Evolutionary conservation across 2,113 vertebrate species (phyloP), one percentile per base, ranked within the genome.

Genomic region (Sapayoa aenigma): DNA sequence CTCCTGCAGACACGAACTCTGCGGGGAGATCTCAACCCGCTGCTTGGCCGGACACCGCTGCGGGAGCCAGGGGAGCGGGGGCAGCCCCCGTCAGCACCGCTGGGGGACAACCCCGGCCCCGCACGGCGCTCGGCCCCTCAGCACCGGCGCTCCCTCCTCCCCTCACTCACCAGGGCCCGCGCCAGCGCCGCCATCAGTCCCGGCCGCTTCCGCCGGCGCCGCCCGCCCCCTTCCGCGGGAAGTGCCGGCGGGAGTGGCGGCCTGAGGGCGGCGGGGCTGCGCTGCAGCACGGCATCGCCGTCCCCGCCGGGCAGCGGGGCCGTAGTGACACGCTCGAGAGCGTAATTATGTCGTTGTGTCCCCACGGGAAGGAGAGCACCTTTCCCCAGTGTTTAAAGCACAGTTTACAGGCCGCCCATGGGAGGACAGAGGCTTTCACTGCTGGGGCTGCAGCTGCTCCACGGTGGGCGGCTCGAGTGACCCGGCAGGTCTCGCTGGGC

Each of bases 271-370:
- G 21, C 14, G 12, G 7, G 24, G 46, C 5, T 2, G 55, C 0
- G 28, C 16, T 49, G 9, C 3, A 2, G 1, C 18, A 0, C 23
- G 1, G 19, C 9, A 1, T 1, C 55, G 21, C 9, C 9, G 12
- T 59, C 19, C 4, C 11, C 4, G 16, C 7, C 13, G 3, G 9
- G 28, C 24, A 6, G 2, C 10, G 1, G 21, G 7, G 12, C 12
- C 4, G 2, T 3, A 23, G 2, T 5, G 33, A 14, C 28, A 9
- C 28, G 23, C 53, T 53, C 2, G 19, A 22, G 16, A n/a, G 20
- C 25, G 39, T 17, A 9, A 4, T 18, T 9, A 8, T 46, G 30
- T 25, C 25, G 12, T 6, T 30, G 53, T 46, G 28, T 25, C 25
- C 60, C 37, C n/a, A 2, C 9, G 39, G 16, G 52, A 74, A 59